Percentiles rank a stretch among this genome's conserved stretches.
Evolutionary conservation across 2,888 invertebrate species (phyloP).

Genomic region (Phengaris alcon): DNA sequence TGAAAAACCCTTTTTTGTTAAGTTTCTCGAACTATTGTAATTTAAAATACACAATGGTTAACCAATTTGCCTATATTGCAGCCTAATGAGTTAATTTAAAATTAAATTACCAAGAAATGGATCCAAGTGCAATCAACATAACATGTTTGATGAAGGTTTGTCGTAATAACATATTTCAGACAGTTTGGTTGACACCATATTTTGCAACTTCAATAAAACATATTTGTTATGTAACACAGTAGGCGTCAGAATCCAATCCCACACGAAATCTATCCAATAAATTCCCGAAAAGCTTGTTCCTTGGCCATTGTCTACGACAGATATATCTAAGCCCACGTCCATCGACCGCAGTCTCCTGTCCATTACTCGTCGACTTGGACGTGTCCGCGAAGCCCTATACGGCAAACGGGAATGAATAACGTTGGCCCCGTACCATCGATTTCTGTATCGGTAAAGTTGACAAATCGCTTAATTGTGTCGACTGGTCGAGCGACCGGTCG

Average conservation of each 20-base stretch:
- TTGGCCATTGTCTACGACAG: constrained; percentile 67
- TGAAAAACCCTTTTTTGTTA: too few species aligned
- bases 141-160: too few species aligned
- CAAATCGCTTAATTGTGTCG: constrained; percentile 76
- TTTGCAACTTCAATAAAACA: constrained; percentile 29
- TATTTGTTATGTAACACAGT: constrained; percentile 40
- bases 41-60: too few species aligned
- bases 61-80: too few species aligned
- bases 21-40: too few species aligned
- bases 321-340: constrained; percentile 74
- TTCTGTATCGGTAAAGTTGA: constrained; percentile 60
- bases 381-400: constrained; percentile 55
- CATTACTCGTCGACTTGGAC: constrained; percentile 58
- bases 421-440: constrained; percentile 48
- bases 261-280: constrained; percentile 77
- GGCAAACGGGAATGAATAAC: constrained; percentile 54
- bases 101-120: too few species aligned
- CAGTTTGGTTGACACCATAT: neutral
- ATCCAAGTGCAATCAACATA: too few species aligned
- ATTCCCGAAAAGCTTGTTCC: constrained; percentile 78
- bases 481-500: constrained; percentile 68
- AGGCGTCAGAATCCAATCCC: constrained; percentile 52
- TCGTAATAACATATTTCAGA: constrained; percentile 1
- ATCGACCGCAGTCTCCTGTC: constrained; percentile 54
- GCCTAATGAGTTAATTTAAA: too few species aligned